Evolutionary conservation across 1,140 invertebrate genomes (phyloP), one percentile per base, ranked within the genome.

Genomic region (Drosophila serrata): DNA sequence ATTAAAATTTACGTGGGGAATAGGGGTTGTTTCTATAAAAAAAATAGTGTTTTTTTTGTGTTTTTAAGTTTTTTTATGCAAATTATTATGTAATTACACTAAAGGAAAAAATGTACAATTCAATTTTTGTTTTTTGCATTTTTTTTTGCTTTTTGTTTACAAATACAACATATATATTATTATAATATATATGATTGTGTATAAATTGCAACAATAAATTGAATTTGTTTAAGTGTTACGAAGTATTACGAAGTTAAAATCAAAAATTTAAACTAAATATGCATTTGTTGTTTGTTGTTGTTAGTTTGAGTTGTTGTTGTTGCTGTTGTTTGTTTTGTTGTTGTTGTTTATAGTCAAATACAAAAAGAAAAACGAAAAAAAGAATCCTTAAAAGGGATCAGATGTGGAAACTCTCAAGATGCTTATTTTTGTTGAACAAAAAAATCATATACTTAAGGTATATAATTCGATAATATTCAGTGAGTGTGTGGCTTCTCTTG

Each of bases 21-120:
- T n/a, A 13, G 19, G 19, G 33, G 8, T 33, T 22, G 11, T 56
- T 5, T 56, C 76, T 76, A 57, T 72, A 76, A 80, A 43, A 61
- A 76, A 53, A 58, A 75, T 19, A 11, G 39, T 58, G 42, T 55
- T 65, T 55, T 70, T 45, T 19, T 13, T 55, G 12, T 31, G 60
- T 65, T 57, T 63, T 33, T n/a, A 13, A 13, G 43, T 40, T 59
- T 53, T 62, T 49, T 29, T 64, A 24, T 65, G 29, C 12, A 53
- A 53, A 35, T 29, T 65, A 58, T 39, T 80, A 70, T 62, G 15
- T 59, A 65, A 40, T 78, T 78, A 82, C 46, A 68, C 68, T 82
- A 82, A 81, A 68, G 19, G 55, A 31, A 60, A 33, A 74, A 82
- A 65, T 70, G 12, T 82, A 82, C 62, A 82, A 79, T 82, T 84